Percentiles rank a stretch among this genome's conserved stretches.
phyloP scores from a whole-genome alignment of 2,797 vertebrate genomes.

The Podarcis siculus region DNA sequence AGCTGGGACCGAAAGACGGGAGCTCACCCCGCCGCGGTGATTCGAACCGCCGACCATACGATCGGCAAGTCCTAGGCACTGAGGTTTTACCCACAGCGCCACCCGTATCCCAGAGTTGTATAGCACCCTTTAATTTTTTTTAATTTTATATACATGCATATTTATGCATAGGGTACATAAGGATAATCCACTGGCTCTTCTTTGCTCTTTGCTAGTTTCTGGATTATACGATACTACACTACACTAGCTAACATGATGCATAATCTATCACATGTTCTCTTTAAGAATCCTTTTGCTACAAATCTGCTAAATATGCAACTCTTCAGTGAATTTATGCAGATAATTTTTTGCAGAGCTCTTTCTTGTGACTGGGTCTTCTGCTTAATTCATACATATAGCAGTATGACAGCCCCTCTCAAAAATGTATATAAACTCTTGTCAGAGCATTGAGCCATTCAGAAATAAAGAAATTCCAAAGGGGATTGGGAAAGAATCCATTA shows the following conservation, averaged over 20 bases:
- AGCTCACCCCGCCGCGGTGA: too few species aligned
- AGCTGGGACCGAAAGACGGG: too few species aligned
- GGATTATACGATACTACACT: background rate
- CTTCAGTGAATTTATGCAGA: constrained; percentile 40
- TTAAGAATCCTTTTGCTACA: constrained; percentile 40
- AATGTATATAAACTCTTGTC: constrained; percentile 52
- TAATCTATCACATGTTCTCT: constrained; percentile 45
- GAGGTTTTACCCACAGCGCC: too few species aligned
- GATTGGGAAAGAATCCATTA: constrained; percentile 22
- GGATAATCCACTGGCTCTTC: background rate
- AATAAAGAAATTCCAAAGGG: constrained; percentile 40
- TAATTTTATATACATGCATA: too few species aligned
- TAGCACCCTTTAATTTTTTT: too few species aligned
- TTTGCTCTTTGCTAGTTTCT: background rate
- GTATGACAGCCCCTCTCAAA: constrained; percentile 52
- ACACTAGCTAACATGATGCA: background rate
- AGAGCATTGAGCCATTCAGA: constrained; percentile 43
- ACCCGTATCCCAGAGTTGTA: too few species aligned
- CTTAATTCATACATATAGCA: constrained; percentile 58
- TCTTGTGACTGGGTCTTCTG: constrained; percentile 44
- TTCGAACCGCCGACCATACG: too few species aligned
- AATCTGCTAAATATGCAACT: constrained; percentile 48
- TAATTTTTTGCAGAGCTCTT: constrained; percentile 50
- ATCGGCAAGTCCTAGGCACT: too few species aligned
- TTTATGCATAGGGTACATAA: too few species aligned